Percentiles rank a stretch among this genome's conserved stretches.
phyloP scores from a whole-genome alignment of 2,888 invertebrate genomes.

The Leucophenga montana region DNA sequence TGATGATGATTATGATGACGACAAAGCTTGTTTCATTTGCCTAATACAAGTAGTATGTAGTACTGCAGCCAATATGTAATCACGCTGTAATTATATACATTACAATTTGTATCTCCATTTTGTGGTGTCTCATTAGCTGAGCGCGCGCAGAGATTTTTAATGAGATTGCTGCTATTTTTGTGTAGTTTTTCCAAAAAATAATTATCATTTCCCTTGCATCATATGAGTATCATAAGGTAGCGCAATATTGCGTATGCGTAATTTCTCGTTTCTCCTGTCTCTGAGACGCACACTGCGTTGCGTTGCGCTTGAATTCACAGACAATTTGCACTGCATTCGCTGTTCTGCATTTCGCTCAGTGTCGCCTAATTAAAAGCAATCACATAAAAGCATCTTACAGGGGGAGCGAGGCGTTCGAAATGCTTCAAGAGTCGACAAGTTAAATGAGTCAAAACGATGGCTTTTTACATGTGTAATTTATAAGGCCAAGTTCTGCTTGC shows the following conservation, averaged over 20 bases:
- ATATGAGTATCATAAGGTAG: slow-evolving; percentile 41
- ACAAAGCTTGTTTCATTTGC: slow-evolving; percentile 13
- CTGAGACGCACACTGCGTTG: slow-evolving; percentile 33
- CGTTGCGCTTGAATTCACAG: slow-evolving; percentile 47
- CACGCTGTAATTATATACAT: slow-evolving; percentile 51
- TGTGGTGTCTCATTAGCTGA: slow-evolving; percentile 21
- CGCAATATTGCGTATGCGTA: slow-evolving; percentile 23
- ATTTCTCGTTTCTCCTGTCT: neutral
- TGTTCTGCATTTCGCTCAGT: slow-evolving; percentile 37
- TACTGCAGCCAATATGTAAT: neutral
- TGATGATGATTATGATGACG: neutral
- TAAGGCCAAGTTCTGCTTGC: too few relatives aligned
- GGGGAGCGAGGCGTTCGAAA: neutral
- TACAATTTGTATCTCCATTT: slow-evolving; percentile 29
- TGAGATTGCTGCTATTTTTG: slow-evolving; percentile 70
- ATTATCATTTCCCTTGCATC: slow-evolving; percentile 67
- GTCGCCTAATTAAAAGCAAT: slow-evolving; percentile 57
- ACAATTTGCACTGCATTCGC: slow-evolving; percentile 40
- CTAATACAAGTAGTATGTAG: neutral
- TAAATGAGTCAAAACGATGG: slow-evolving; percentile 15
- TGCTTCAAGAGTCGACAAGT: neutral
- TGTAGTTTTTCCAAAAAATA: slow-evolving; percentile 67
- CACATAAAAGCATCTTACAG: slow-evolving; percentile 41
- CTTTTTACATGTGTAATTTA: too few relatives aligned
- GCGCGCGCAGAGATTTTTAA: slow-evolving; percentile 56